Evolutionary conservation across 2,888 invertebrate genomes (phyloP).

Genomic region (Drosophila paramelanica): DNA sequence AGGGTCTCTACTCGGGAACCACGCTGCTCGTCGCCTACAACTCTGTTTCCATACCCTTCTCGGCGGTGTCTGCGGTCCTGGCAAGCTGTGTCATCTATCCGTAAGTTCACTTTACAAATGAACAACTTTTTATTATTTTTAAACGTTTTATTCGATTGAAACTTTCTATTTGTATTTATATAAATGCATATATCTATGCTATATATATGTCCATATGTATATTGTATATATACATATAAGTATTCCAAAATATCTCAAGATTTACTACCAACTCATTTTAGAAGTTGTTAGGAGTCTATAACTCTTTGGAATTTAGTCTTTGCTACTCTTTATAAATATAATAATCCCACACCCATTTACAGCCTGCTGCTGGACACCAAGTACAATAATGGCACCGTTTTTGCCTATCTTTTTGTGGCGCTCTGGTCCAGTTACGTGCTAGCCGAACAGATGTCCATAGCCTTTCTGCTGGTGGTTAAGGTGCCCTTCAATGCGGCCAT

Average conservation of each 20-base stretch:
- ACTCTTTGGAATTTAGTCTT: too few relatives aligned
- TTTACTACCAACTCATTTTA: too few relatives aligned
- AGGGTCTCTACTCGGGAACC: conserved; percentile 94
- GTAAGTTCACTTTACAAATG: conserved; percentile 85
- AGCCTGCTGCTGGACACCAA: conserved; percentile 83
- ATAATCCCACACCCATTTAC: neutral
- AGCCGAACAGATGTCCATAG: conserved; percentile 93
- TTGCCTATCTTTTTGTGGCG: conserved; percentile 89
- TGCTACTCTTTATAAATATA: too few relatives aligned
- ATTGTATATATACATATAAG: neutral
- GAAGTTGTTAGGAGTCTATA: too few relatives aligned
- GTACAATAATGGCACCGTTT: conserved; percentile 84
- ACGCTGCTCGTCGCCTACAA: conserved; percentile 93
- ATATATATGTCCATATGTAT: neutral
- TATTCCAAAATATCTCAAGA: too few relatives aligned
- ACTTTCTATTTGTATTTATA: neutral
- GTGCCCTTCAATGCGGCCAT: conserved; percentile 91
- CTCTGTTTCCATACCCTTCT: conserved; percentile 92
- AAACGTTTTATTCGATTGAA: too few relatives aligned
- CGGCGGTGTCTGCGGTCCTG: conserved; percentile 90
- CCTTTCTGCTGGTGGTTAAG: conserved; percentile 92
- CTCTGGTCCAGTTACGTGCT: conserved; percentile 94
- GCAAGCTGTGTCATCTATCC: conserved; percentile 91
- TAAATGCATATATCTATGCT: too few relatives aligned
- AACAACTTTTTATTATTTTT: too few relatives aligned